Base-by-base conservation (phyloP, 2,797 vertebrate species). In the Cossypha heuglini region DNA sequence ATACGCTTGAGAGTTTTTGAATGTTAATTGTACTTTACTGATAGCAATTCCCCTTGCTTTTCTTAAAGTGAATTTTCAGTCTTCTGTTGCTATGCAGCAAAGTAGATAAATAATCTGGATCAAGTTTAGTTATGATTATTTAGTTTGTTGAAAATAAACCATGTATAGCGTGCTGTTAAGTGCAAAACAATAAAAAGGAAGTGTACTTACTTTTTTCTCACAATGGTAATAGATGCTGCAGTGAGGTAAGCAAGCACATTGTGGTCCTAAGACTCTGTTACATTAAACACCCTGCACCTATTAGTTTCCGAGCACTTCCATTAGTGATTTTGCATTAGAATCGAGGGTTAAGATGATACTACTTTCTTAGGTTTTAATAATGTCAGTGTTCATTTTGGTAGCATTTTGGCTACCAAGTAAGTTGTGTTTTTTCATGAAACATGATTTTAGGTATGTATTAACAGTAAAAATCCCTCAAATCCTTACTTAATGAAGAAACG, bases 201-300 rank as follows among this genome's bases (percentile, higher is more conserved):
- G 6, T 5, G 6, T n/a, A 37, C 10, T 55, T 57, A 5, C 4
- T 31, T 72, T 66, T 86, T 57, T 38, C 16, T 91, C 21, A 4
- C 38, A 19, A 9, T 71, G 12, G 3, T 76, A 62, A 20, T 66
- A 86, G 25, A 43, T 67, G 6, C 38, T 74, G 26, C 52, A 54
- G 9, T 71, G 31, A 22, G 42, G 17, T 52, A 64, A 68, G 18
- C 31, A 85, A 75, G 17, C 31, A 71, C 3, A 6, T 90, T 86
- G 48, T 81, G 19, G 12, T 78, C 18, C 11, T 43, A 29, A 46
- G 57, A 35, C 35, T 35, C 35, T 35, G 4, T 57, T 81, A 10
- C 0, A 8, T 67, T 59, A 37, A 86, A 35, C 1, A 6, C 17
- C 5, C 7, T 49, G 16, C 9, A 28, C 2, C 1, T 76, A 1